Evolutionary conservation across 2,113 vertebrate genomes (phyloP).

Genomic region (Toxotes chatareus): DNA sequence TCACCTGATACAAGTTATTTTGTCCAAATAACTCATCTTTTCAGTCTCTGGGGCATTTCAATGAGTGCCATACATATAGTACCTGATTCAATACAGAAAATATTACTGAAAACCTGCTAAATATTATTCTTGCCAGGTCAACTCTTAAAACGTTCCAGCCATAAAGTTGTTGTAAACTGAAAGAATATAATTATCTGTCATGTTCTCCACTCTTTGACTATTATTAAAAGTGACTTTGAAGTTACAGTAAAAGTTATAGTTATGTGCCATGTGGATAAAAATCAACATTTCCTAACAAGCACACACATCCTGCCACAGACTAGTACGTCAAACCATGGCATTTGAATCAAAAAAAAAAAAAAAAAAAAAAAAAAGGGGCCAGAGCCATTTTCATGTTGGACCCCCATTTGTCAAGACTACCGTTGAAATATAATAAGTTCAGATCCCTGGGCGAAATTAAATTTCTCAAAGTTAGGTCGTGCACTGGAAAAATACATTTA

Average conservation of each 20-base stretch:
- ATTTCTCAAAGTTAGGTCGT: conserved; percentile 59
- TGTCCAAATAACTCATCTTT: conserved; percentile 1
- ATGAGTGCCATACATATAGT: neutral
- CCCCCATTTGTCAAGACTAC: conserved; percentile 34
- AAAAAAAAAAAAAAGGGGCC: neutral
- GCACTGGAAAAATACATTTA: conserved; percentile 61
- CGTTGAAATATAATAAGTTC: conserved; percentile 49
- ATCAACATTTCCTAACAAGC: neutral
- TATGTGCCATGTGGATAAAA: neutral
- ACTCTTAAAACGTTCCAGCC: neutral
- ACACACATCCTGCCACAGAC: neutral
- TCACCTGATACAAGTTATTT: neutral
- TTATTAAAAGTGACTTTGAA: conserved; percentile 5
- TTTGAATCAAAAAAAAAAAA: neutral
- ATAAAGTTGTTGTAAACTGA: neutral
- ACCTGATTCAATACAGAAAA: neutral
- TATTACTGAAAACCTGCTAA: conserved; percentile 3
- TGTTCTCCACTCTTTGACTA: neutral
- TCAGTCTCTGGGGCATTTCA: neutral
- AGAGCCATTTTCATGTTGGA: conserved; percentile 22
- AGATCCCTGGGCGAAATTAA: conserved; percentile 55
- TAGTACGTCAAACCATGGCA: neutral
- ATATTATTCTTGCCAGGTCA: neutral
- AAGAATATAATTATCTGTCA: neutral
- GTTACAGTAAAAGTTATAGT: neutral